phyloP scores from a whole-genome alignment of 2,797 vertebrate genomes.

The Sternarchorhynchus goeldii region DNA sequence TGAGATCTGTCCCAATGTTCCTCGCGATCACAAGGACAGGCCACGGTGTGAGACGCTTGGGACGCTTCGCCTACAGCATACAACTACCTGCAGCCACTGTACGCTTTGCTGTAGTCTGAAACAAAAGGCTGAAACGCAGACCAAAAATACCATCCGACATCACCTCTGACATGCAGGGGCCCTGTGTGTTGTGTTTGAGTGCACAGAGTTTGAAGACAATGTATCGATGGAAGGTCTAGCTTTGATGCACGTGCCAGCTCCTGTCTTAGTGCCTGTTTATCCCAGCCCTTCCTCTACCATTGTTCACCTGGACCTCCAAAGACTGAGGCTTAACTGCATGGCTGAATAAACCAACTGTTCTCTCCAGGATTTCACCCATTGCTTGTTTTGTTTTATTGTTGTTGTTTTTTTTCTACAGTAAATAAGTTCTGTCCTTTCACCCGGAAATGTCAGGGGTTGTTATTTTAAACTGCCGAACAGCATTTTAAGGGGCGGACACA shows the following conservation, averaged over 20 bases:
- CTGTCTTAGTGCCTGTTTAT: slow-evolving; percentile 74
- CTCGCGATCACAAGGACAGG: not conserved
- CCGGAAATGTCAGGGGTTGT: slow-evolving; percentile 76
- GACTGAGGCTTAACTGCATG: slow-evolving; percentile 63
- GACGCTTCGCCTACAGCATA: slow-evolving; percentile 8
- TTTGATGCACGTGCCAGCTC: slow-evolving; percentile 77
- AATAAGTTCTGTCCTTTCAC: slow-evolving; percentile 76
- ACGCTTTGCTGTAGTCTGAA: slow-evolving; percentile 28
- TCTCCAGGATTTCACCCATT: slow-evolving; percentile 65
- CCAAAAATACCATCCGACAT: slow-evolving; percentile 68
- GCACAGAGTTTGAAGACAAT: slow-evolving; percentile 78
- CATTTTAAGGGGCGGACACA: slow-evolving; percentile 69
- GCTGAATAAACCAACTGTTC: slow-evolving; percentile 65
- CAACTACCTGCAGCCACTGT: slow-evolving; percentile 1
- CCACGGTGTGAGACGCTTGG: not conserved
- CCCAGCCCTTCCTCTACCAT: slow-evolving; percentile 76
- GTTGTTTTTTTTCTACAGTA: slow-evolving; percentile 60
- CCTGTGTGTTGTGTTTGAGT: slow-evolving; percentile 65
- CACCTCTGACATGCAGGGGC: slow-evolving; percentile 64
- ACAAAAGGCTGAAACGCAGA: slow-evolving; percentile 62
- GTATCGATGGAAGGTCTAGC: slow-evolving; percentile 65
- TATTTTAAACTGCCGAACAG: slow-evolving; percentile 78
- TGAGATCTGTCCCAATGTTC: not conserved
- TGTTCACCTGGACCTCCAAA: slow-evolving; percentile 78
- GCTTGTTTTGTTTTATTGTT: slow-evolving; percentile 65